phyloP scores from a whole-genome alignment of 1,140 invertebrate genomes.

The Brachionus koreanus region DNA sequence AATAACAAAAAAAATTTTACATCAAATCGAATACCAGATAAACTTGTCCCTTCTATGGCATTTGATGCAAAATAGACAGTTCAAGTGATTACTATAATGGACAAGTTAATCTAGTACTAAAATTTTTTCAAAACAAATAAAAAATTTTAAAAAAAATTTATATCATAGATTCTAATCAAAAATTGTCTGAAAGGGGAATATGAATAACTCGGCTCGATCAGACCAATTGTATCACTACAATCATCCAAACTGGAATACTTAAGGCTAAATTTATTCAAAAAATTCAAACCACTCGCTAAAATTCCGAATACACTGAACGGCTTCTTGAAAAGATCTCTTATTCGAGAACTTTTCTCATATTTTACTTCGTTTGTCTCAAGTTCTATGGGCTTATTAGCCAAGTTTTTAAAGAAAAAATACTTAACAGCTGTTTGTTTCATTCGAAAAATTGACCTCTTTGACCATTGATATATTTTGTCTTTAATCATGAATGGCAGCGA shows the following conservation, averaged over 20 bases:
- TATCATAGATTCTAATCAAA: constrained; percentile 22
- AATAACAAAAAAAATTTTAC: constrained; percentile 1
- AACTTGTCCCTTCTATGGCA: neutral
- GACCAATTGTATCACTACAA: neutral
- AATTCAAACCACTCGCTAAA: neutral
- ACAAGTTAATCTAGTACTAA: neutral
- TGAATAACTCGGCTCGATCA: neutral
- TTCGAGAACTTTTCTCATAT: neutral
- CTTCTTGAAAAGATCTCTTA: neutral
- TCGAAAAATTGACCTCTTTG: neutral
- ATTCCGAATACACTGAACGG: neutral
- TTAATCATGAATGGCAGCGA: neutral
- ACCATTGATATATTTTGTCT: neutral
- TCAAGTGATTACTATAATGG: neutral
- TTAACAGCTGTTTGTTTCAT: neutral
- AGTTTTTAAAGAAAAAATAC: constrained; percentile 6
- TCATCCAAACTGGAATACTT: neutral
- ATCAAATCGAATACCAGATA: neutral
- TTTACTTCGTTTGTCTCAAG: neutral
- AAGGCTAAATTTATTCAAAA: constrained; percentile 17
- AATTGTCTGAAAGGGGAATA: constrained; percentile 14
- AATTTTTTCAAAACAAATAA: constrained; percentile 2
- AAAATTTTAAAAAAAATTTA: constrained; percentile 25
- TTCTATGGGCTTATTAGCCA: neutral
- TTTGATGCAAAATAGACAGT: neutral